A percentile compares a stretch with the other conserved stretches of the same genome.
phyloP scores from a whole-genome alignment of 2,113 vertebrate species.

The Felis chaus region DNA sequence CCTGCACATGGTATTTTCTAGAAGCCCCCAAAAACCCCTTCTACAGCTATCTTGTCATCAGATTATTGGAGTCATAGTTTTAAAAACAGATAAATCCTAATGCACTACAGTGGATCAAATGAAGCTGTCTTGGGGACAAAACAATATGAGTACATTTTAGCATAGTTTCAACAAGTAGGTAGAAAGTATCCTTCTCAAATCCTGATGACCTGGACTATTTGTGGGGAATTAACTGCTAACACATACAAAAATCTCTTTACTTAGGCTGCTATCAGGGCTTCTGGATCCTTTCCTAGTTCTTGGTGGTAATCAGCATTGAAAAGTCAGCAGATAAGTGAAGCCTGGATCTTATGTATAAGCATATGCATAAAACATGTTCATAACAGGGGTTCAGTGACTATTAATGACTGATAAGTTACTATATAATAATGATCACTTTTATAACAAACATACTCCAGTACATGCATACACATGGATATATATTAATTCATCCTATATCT shows the following conservation, averaged over 20 bases:
- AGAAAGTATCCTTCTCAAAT: constrained; percentile 18
- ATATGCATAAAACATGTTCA: constrained; percentile 30
- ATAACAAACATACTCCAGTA: background rate
- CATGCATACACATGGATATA: background rate
- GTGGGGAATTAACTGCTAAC: background rate
- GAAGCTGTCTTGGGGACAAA: background rate
- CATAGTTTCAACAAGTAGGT: background rate
- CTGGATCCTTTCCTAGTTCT: background rate
- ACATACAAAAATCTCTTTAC: background rate
- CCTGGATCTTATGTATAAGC: background rate
- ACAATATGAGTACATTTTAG: background rate
- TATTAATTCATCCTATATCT: background rate
- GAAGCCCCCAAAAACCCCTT: background rate
- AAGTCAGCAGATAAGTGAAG: background rate
- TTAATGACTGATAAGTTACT: background rate
- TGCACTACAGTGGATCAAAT: background rate
- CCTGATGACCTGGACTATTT: background rate
- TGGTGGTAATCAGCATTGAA: background rate
- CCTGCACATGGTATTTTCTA: background rate
- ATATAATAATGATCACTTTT: constrained; percentile 6
- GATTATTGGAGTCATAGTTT: constrained; percentile 8
- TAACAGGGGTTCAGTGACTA: background rate
- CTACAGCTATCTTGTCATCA: background rate
- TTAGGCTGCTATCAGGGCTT: background rate
- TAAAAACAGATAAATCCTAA: constrained; percentile 27